Conservation (phyloP, 2,888 invertebrate genomes). For the Melieria omissa region DNA sequence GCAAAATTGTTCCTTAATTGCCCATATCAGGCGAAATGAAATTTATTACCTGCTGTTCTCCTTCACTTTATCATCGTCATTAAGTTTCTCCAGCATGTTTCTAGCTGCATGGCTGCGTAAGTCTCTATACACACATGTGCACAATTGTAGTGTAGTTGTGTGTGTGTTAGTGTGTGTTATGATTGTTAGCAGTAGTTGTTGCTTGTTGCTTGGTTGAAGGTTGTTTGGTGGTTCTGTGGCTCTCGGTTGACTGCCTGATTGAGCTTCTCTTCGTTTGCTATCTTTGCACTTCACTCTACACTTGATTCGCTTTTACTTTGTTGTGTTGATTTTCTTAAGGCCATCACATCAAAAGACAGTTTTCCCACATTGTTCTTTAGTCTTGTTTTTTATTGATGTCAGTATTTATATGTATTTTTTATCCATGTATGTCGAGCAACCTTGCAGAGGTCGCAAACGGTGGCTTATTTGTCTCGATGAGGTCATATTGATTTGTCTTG, state of each 20-base stretch:
- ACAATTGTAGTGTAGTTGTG: neutral
- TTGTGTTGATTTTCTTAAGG: no score
- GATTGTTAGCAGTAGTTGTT: neutral
- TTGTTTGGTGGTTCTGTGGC: neutral
- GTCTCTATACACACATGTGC: no score
- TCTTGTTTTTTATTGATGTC: no score
- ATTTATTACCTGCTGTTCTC: conserved; percentile 59
- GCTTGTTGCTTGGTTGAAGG: no score
- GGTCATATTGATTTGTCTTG: no score
- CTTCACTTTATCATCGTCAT: conserved; percentile 41
- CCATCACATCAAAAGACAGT: no score
- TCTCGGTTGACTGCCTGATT: conserved; percentile 1
- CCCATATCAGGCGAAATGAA: conserved; percentile 64
- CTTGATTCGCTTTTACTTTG: neutral
- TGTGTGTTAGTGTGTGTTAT: conserved; percentile 15
- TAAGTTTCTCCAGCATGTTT: conserved; percentile 25
- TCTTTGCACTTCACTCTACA: neutral
- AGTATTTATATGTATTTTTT: no score
- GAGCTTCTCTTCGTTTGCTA: neutral
- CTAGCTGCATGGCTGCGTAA: neutral
- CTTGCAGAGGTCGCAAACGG: no score
- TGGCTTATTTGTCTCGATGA: no score
- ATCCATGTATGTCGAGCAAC: no score
- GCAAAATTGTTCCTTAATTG: conserved; percentile 65
- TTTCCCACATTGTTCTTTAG: no score